Conservation (phyloP, 2,888 invertebrate genomes). For the Latrodectus elegans region DNA sequence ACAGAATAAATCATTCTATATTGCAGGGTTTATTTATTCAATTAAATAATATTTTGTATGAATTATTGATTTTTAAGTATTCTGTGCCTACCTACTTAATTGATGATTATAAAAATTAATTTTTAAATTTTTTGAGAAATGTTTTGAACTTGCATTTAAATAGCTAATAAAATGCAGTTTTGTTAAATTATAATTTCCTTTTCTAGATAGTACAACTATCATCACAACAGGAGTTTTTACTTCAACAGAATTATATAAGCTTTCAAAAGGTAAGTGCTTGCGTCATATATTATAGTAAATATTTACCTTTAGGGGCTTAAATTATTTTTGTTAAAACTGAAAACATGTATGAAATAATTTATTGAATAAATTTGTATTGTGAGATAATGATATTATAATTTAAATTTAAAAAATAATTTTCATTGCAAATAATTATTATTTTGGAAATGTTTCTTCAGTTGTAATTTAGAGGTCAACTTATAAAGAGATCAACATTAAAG, state of each 20-base stretch:
- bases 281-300: background rate
- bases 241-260: slow-evolving; percentile 98
- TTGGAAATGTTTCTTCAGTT: no score
- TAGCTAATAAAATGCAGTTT: background rate
- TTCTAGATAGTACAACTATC: slow-evolving; percentile 85
- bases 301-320: background rate
- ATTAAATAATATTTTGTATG: no score
- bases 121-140: background rate
- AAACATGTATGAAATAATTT: no score
- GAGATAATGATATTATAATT: no score
- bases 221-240: slow-evolving; percentile 99
- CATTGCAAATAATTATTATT: no score
- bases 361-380: no score
- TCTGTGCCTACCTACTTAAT: background rate
- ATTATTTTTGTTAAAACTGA: no score
- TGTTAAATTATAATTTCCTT: background rate
- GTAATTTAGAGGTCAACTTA: no score
- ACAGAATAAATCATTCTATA: no score
- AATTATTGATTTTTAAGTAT: background rate
- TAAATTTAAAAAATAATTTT: no score
- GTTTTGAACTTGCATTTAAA: background rate
- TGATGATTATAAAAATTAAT: background rate
- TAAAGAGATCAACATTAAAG: no score
- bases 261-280: slow-evolving; percentile 89
- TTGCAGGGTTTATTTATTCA: no score